These are phyloP conservation scores for Therioaphis trifolii DNA, from an alignment of 2,888 invertebrate genomes.

Conservation along the genomic window DNA sequence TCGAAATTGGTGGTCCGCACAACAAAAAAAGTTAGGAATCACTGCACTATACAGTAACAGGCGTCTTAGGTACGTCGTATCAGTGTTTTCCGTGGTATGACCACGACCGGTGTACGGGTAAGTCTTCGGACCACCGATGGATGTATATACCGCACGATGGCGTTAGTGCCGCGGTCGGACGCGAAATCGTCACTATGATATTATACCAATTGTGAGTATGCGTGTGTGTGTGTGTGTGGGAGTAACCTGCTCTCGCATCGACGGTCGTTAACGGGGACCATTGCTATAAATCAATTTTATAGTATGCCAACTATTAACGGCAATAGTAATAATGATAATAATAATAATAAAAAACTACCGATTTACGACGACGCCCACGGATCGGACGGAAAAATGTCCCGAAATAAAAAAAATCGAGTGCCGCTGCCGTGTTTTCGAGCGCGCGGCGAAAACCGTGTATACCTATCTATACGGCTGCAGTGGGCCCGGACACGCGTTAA, in stretches of 20 bases:
- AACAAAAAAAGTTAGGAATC: too few species aligned
- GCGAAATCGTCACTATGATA: too few species aligned
- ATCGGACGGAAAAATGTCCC: slow-evolving; percentile 33
- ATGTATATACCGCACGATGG: too few species aligned
- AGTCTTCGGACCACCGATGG: too few species aligned
- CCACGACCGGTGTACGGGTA: too few species aligned
- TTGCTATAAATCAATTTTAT: not conserved
- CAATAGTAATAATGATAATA: not conserved
- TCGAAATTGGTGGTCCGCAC: too few species aligned
- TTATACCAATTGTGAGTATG: too few species aligned
- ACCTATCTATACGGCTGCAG: too few species aligned
- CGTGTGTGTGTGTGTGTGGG: not conserved
- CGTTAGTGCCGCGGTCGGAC: too few species aligned
- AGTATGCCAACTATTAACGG: not conserved
- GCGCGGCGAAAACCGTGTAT: not conserved
- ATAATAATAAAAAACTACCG: not conserved
- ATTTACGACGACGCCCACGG: not conserved
- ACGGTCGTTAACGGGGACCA: not conserved
- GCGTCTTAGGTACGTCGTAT: too few species aligned
- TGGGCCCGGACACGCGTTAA: slow-evolving; percentile 42
- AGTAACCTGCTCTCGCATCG: not conserved
- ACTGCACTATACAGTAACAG: too few species aligned
- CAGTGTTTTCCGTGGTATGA: too few species aligned
- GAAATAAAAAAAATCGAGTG: slow-evolving; percentile 3
- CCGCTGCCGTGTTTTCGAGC: not conserved